Conservation (phyloP, 1,140 invertebrate species). For the Zaprionus kolodkinae region DNA sequence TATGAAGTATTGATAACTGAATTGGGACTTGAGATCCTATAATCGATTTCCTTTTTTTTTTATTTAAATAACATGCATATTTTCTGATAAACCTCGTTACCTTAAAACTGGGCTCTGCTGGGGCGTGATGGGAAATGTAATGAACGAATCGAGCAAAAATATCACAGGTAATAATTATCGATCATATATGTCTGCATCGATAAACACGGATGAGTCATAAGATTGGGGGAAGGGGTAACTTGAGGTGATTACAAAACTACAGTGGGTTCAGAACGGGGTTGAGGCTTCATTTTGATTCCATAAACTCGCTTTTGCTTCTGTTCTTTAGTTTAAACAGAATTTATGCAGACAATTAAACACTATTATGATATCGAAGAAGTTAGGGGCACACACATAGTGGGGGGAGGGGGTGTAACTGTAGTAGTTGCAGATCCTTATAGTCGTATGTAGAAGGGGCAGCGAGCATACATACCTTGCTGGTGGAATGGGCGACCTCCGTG, state of each 20-base stretch:
- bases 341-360: background rate
- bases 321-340: background rate
- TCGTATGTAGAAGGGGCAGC: conserved; percentile 20
- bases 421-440: conserved; percentile 32
- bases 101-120: background rate
- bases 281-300: background rate
- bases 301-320: background rate
- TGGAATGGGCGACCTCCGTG: conserved; percentile 89
- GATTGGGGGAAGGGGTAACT: background rate
- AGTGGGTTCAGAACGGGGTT: background rate
- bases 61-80: background rate
- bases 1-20: background rate
- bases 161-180: background rate
- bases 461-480: conserved; percentile 89
- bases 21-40: background rate
- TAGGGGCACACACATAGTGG: background rate
- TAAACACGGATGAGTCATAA: background rate
- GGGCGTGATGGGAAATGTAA: background rate
- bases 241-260: background rate
- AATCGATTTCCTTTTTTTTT: background rate
- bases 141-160: background rate
- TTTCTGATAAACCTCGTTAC: background rate
- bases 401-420: background rate
- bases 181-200: background rate
- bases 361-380: background rate